Percentiles rank a stretch among this genome's conserved stretches.
Evolutionary conservation across 2,888 invertebrate species (phyloP).

Genomic region (Athetis lepigone): DNA sequence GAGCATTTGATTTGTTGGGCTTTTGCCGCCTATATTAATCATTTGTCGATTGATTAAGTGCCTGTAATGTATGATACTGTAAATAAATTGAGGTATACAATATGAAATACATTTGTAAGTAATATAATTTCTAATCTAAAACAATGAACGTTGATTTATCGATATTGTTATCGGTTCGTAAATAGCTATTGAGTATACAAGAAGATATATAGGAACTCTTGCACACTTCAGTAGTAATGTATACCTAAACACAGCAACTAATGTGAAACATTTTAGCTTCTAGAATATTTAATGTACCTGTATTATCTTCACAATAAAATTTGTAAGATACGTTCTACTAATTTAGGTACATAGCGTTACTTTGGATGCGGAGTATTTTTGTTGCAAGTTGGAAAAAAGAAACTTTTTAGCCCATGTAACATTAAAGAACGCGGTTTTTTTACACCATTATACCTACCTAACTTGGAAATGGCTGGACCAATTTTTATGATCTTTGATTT

Average conservation of each 20-base stretch:
- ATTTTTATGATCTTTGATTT: no score
- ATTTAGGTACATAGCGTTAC: neutral
- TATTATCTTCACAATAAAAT: slow-evolving; percentile 1
- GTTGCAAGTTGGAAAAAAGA: no score
- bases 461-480: no score
- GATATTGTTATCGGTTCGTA: slow-evolving; percentile 45
- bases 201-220: slow-evolving; percentile 25
- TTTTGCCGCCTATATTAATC: slow-evolving; percentile 50
- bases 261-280: slow-evolving; percentile 23
- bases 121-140: slow-evolving; percentile 53
- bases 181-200: slow-evolving; percentile 30
- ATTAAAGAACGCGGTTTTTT: no score
- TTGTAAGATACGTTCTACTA: neutral
- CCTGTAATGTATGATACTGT: slow-evolving; percentile 40
- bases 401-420: no score
- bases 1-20: slow-evolving; percentile 51
- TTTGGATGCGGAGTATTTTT: no score
- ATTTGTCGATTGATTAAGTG: slow-evolving; percentile 51
- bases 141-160: slow-evolving; percentile 49
- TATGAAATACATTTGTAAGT: slow-evolving; percentile 47
- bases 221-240: slow-evolving; percentile 2
- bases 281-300: neutral
- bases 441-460: no score
- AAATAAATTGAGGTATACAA: slow-evolving; percentile 40
- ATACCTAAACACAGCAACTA: slow-evolving; percentile 21